phyloP scores from a whole-genome alignment of 2,113 vertebrate species.

The Mola mola region DNA sequence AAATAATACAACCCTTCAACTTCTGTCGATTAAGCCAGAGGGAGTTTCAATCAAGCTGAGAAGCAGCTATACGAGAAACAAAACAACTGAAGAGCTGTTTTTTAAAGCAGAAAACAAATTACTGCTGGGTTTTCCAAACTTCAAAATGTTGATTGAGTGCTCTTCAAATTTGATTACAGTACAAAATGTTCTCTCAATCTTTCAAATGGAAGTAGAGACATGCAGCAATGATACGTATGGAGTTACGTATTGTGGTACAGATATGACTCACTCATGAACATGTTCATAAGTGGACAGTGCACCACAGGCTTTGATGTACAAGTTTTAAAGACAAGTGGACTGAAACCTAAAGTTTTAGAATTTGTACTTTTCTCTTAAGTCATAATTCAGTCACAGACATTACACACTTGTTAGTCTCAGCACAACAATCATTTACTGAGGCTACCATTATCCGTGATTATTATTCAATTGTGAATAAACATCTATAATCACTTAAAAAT shows the following conservation, averaged over 20 bases:
- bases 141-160: conserved; percentile 14
- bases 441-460: no score
- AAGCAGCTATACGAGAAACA: background rate
- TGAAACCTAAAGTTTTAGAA: no score
- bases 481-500: no score
- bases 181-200: background rate
- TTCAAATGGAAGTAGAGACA: no score
- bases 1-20: conserved; percentile 9
- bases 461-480: no score
- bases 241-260: background rate
- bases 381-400: no score
- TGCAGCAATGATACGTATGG: no score
- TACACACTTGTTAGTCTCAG: no score
- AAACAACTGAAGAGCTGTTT: conserved; percentile 3
- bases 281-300: no score
- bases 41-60: conserved; percentile 28
- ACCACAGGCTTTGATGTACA: background rate
- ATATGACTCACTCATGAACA: background rate
- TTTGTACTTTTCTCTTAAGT: no score
- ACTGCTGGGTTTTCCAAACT: conserved; percentile 11
- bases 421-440: no score
- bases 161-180: conserved; percentile 11
- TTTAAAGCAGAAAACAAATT: conserved; percentile 34
- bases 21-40: conserved; percentile 20
- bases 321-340: background rate